A percentile compares a stretch with the other conserved stretches of the same genome.
These are phyloP conservation scores for Cephus sareptanus DNA, from an alignment of 2,888 invertebrate genomes.

Conservation along the genomic window DNA sequence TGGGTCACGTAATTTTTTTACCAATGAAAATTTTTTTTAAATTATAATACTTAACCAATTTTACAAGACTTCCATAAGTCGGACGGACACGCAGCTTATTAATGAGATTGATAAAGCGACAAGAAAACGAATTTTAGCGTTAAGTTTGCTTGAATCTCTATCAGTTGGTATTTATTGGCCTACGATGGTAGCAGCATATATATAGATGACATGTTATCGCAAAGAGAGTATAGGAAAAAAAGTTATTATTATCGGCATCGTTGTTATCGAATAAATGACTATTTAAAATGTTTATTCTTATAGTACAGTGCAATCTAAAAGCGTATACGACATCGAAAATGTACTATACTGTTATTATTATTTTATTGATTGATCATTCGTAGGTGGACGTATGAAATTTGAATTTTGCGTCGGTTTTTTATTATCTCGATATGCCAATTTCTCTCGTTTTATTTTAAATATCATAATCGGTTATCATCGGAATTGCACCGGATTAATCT, in stretches of 20 bases:
- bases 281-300: neutral
- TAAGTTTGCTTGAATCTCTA: constrained; percentile 35
- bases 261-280: constrained; percentile 27
- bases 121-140: constrained; percentile 28
- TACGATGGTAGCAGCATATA: constrained; percentile 32
- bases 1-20: neutral
- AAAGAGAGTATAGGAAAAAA: constrained; percentile 25
- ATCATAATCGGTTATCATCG: neutral
- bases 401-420: constrained; percentile 17
- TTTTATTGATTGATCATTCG: constrained; percentile 19
- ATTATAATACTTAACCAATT: neutral
- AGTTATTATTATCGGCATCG: constrained; percentile 33
- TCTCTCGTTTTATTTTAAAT: neutral
- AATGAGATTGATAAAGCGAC: neutral
- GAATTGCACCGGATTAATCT: neutral
- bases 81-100: neutral
- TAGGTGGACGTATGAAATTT: constrained; percentile 16
- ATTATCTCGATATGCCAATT: neutral
- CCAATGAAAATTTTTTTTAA: too few species aligned
- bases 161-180: constrained; percentile 30
- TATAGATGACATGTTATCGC: constrained; percentile 35
- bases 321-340: constrained; percentile 7
- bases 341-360: constrained; percentile 13
- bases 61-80: neutral
- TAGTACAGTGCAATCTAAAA: constrained; percentile 29